Evolutionary conservation across 2,888 invertebrate species (phyloP).

Genomic region (Parthenolecanium corni): DNA sequence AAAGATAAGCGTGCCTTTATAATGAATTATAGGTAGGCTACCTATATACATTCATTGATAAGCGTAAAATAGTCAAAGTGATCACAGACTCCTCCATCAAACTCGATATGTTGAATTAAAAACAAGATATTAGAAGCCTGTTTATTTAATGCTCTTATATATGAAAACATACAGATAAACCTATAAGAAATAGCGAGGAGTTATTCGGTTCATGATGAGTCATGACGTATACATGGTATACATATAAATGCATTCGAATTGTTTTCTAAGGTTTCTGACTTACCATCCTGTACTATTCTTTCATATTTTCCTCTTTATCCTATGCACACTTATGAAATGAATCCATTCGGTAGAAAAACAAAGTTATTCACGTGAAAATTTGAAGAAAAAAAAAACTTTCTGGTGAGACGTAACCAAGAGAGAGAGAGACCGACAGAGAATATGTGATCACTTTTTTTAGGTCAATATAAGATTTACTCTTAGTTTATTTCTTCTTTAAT

Average conservation of each 20-base stretch:
- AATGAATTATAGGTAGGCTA: too few relatives aligned
- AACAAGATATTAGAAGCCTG: too few relatives aligned
- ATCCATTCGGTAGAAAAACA: background rate
- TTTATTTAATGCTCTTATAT: conserved; percentile 15
- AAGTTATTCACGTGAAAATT: background rate
- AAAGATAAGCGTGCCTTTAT: too few relatives aligned
- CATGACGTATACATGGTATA: conserved; percentile 4
- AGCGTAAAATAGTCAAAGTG: too few relatives aligned
- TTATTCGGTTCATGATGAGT: background rate
- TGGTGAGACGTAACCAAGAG: background rate
- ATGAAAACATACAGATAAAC: conserved; percentile 6
- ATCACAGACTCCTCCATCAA: too few relatives aligned
- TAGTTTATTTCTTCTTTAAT: background rate
- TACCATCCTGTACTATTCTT: background rate
- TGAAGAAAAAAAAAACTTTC: background rate
- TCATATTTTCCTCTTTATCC: background rate
- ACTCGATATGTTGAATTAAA: too few relatives aligned
- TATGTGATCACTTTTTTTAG: background rate
- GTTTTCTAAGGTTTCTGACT: conserved; percentile 19
- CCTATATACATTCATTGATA: too few relatives aligned
- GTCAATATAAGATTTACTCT: background rate
- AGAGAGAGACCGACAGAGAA: background rate
- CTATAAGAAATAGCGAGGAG: conserved; percentile 5
- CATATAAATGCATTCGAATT: background rate
- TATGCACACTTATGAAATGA: conserved; percentile 12